Percentiles rank a stretch among this genome's conserved stretches.
phyloP scores from a whole-genome alignment of 2,888 invertebrate species.

The Macaria notata region DNA sequence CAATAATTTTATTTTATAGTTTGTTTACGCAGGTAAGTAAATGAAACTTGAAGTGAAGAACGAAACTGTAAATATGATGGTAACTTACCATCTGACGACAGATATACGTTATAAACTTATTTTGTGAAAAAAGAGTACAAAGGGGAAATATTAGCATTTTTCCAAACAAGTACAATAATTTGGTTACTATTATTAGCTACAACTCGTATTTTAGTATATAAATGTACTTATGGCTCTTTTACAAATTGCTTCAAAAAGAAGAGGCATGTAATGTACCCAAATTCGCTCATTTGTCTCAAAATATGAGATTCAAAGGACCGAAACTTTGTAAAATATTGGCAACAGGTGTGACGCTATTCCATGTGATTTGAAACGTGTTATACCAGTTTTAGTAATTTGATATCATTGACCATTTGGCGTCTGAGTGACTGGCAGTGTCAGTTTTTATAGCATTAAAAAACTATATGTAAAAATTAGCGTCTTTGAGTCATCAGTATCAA shows the following conservation, averaged over 20 bases:
- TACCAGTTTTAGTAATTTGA: constrained; percentile 32
- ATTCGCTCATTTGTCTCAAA: constrained; percentile 11
- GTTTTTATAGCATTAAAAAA: constrained; percentile 22
- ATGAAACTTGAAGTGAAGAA: no score
- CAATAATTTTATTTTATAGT: no score
- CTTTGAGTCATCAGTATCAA: constrained; percentile 22
- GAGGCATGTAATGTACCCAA: background rate
- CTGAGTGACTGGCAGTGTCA: constrained; percentile 29
- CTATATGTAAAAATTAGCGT: constrained; percentile 13
- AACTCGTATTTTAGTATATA: no score
- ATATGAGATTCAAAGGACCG: constrained; percentile 12
- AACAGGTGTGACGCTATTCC: constrained; percentile 42
- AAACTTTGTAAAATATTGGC: constrained; percentile 32
- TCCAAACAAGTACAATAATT: no score
- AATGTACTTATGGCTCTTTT: no score
- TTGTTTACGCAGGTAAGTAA: no score
- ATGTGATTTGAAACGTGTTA: constrained; percentile 36
- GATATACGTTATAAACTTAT: no score
- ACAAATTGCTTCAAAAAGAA: background rate
- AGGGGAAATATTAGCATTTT: no score
- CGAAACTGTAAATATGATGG: no score
- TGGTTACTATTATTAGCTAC: no score
- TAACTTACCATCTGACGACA: no score
- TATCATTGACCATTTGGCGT: constrained; percentile 35
- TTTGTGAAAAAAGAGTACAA: no score